Percentiles rank a stretch among this genome's conserved stretches.
Conservation (phyloP, 2,113 vertebrate genomes). For the Cavia porcellus region DNA sequence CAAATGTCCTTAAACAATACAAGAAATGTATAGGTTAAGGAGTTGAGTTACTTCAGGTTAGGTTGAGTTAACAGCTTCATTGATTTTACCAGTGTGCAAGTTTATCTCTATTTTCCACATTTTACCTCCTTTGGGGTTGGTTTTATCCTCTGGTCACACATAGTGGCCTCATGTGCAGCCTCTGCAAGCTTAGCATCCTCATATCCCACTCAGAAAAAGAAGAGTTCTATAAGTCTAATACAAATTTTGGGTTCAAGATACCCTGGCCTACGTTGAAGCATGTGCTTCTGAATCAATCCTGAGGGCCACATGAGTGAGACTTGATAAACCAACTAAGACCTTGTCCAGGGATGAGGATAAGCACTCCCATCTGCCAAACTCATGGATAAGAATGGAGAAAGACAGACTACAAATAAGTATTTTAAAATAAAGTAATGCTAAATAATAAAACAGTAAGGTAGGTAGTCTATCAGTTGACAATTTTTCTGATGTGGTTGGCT, state of each 20-base stretch:
- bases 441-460: constrained; percentile 29
- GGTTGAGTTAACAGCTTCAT: constrained; percentile 10
- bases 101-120: neutral
- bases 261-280: neutral
- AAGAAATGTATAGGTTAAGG: neutral
- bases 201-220: constrained; percentile 22
- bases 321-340: neutral
- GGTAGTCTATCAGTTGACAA: neutral
- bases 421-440: neutral
- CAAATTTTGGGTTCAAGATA: neutral
- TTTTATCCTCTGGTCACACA: neutral
- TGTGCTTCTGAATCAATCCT: neutral
- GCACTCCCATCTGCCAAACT: neutral
- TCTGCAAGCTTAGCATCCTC: neutral
- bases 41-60: neutral
- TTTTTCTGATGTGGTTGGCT: neutral
- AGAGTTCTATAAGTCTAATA: neutral
- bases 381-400: neutral
- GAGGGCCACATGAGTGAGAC: neutral
- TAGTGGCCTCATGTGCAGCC: neutral
- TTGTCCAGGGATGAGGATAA: neutral
- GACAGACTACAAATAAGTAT: neutral
- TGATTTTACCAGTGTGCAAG: neutral
- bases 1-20: neutral
- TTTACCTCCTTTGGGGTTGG: neutral